phyloP scores from a whole-genome alignment of 2,113 vertebrate genomes.

The Blennius ocellaris region DNA sequence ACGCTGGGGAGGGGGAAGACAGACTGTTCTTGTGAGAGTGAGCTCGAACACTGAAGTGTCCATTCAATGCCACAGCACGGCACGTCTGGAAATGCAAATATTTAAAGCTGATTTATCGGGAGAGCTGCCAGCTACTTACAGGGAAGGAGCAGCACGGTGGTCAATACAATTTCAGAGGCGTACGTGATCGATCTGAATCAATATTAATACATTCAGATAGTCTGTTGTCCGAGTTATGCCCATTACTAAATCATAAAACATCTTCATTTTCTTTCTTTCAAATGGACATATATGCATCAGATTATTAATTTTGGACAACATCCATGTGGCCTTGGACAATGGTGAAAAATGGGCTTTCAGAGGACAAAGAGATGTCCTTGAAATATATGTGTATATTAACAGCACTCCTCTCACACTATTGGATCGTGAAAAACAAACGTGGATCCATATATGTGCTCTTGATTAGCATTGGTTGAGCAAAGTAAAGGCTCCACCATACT shows the following conservation, averaged over 20 bases:
- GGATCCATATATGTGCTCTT: too few relatives aligned
- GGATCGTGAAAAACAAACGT: too few relatives aligned
- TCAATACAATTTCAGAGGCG: constrained; percentile 46
- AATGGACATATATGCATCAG: constrained; percentile 16
- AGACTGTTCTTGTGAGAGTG: constrained; percentile 12
- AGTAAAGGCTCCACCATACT: too few relatives aligned
- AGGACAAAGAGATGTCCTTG: neutral
- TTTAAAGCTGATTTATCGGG: constrained; percentile 40
- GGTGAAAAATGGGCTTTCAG: constrained; percentile 48
- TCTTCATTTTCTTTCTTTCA: constrained; percentile 7
- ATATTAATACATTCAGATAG: constrained; percentile 57
- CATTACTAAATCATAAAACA: constrained; percentile 11
- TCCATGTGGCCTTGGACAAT: constrained; percentile 20
- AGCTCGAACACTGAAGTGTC: constrained; percentile 23
- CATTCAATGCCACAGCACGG: constrained; percentile 15
- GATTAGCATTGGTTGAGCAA: too few relatives aligned
- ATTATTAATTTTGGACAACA: constrained; percentile 31
- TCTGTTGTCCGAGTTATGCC: constrained; percentile 31
- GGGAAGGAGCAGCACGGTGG: constrained; percentile 28
- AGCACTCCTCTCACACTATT: neutral
- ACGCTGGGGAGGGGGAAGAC: constrained; percentile 36
- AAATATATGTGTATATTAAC: constrained; percentile 51
- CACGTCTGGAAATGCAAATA: constrained; percentile 25
- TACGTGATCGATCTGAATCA: constrained; percentile 53
- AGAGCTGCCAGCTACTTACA: constrained; percentile 24